phyloP scores from a whole-genome alignment of 2,113 vertebrate genomes.

The Solea solea region DNA sequence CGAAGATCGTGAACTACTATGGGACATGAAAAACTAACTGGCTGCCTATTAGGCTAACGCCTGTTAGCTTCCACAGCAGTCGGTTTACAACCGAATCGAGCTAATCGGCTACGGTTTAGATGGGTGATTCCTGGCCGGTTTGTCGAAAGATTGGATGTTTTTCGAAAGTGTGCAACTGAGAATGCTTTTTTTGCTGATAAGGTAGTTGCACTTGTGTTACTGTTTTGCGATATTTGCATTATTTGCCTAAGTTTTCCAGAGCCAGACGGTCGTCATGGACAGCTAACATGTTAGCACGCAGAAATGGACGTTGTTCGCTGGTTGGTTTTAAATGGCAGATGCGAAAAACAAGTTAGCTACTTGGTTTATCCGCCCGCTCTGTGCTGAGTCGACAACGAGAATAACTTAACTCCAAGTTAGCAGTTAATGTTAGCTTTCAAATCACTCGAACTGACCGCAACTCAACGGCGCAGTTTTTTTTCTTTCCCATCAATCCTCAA shows the following conservation, averaged over 20 bases:
- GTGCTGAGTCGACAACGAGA: neutral
- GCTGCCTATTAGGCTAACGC: constrained; percentile 54
- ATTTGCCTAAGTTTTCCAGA: constrained; percentile 61
- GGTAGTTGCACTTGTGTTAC: neutral
- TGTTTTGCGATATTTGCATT: constrained; percentile 34
- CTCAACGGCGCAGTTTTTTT: neutral
- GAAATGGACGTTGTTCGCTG: constrained; percentile 60
- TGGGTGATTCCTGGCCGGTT: neutral
- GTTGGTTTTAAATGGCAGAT: constrained; percentile 45
- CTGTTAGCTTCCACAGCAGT: constrained; percentile 43
- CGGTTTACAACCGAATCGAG: constrained; percentile 23
- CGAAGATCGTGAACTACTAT: constrained; percentile 44
- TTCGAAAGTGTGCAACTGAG: neutral
- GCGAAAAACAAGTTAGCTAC: constrained; percentile 55
- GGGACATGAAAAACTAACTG: constrained; percentile 58
- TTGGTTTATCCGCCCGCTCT: constrained; percentile 3
- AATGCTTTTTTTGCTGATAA: neutral
- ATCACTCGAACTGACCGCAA: neutral
- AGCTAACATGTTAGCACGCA: constrained; percentile 69
- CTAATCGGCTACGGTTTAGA: constrained; percentile 36
- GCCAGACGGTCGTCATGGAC: constrained; percentile 57
- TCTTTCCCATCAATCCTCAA: constrained; percentile 27
- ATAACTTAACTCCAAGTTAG: constrained; percentile 20
- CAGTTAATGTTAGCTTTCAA: neutral
- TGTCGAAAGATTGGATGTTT: neutral